These are phyloP conservation scores for Meliscaeva auricollis DNA, from an alignment of 2,888 invertebrate species.

Conservation along the genomic window DNA sequence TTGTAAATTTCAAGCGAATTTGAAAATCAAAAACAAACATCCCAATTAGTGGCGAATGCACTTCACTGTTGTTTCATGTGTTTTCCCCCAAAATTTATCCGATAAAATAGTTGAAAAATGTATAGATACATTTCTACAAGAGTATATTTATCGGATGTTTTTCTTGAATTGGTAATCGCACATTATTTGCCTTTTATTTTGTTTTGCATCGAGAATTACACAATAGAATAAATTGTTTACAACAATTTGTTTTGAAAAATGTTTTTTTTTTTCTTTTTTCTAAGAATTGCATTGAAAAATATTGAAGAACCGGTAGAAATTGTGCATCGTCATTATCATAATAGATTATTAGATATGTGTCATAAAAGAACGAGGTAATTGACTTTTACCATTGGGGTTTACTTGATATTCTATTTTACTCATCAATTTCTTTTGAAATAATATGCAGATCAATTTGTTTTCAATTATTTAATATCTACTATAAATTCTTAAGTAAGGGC, in stretches of 20 bases:
- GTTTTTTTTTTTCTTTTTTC: neutral
- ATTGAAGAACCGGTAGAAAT: too few species aligned
- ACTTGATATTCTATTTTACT: too few species aligned
- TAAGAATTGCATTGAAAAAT: neutral
- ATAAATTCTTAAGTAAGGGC: too few species aligned
- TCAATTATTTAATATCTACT: too few species aligned
- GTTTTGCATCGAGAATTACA: conserved; percentile 37
- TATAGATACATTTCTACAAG: neutral
- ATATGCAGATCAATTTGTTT: too few species aligned
- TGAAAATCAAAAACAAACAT: conserved; percentile 44
- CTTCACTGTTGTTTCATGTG: conserved; percentile 32
- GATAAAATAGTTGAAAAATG: neutral
- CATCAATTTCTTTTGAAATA: too few species aligned
- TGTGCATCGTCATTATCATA: too few species aligned
- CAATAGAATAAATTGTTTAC: conserved; percentile 55
- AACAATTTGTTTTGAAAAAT: conserved; percentile 14
- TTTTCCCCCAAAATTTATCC: neutral
- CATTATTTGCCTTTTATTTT: conserved; percentile 16
- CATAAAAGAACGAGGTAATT: too few species aligned
- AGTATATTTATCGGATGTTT: conserved; percentile 11
- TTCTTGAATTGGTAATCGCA: conserved; percentile 41
- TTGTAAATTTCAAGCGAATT: conserved; percentile 3
- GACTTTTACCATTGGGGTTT: too few species aligned
- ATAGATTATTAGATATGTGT: too few species aligned
- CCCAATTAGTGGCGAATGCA: conserved; percentile 61